phyloP scores from a whole-genome alignment of 30 jellyfish, hydroid and myxozoan genomes.

The Hydractinia echinata region DNA sequence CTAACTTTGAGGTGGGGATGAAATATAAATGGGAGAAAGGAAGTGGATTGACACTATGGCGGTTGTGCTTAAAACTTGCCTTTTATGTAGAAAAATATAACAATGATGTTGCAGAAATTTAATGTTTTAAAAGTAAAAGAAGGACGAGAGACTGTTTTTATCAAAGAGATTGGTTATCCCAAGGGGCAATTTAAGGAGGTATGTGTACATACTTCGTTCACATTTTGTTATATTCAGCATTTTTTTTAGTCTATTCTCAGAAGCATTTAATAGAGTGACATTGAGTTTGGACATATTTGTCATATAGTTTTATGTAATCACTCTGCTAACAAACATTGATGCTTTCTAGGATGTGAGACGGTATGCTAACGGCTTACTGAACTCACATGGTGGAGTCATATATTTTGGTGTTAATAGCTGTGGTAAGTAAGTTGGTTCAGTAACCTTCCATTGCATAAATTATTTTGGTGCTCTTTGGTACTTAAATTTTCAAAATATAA shows the following conservation, averaged over 20 bases:
- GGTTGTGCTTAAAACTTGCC: no score
- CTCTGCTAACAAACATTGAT: neutral
- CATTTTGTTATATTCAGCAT: neutral
- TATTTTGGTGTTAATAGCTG: constrained; percentile 44
- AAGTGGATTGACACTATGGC: no score
- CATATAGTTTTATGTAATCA: neutral
- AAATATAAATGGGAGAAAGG: no score
- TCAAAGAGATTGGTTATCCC: neutral
- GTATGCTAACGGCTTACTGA: constrained; percentile 61
- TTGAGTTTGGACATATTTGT: neutral
- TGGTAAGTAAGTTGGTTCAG: constrained; percentile 25
- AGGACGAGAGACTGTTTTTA: constrained; percentile 18
- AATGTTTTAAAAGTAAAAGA: neutral
- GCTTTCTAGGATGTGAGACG: constrained; percentile 41
- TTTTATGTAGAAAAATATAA: neutral
- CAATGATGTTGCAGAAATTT: neutral
- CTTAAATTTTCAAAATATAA: no score
- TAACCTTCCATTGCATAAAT: no score
- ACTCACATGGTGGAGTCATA: constrained; percentile 77
- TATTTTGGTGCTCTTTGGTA: no score
- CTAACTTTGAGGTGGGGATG: no score
- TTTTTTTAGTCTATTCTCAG: neutral
- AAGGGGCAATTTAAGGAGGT: constrained; percentile 20
- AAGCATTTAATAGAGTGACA: neutral
- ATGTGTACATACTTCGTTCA: neutral